Evolutionary conservation across 1,140 invertebrate species (phyloP), one percentile per base, ranked within the genome.

Genomic region (Camponotus vicinus): DNA sequence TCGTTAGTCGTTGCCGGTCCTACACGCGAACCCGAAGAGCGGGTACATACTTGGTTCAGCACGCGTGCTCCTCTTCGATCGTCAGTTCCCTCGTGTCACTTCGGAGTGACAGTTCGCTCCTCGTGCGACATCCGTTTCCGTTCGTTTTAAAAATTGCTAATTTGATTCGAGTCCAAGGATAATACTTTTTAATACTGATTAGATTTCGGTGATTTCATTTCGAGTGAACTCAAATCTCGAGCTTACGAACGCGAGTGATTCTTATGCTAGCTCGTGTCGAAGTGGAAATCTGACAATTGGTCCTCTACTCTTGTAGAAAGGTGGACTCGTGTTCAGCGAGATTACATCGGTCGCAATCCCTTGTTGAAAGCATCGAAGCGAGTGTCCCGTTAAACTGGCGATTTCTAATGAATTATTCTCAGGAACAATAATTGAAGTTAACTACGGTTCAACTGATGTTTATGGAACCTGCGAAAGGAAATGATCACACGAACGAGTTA

Each of bases 41-140:
- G 34, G 18, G 61, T 78, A 52, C n/a, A 40, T 15, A 37, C 15
- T 15, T 7, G 4, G 7, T 21, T 15, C 49, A 4, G 15, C 49
- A 21, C 63, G 32, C 32, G 49, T 21, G 55, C 52, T 45, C 55
- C 21, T 77, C 27, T 52, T 59, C 18, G 73, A 85, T 88, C 86
- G 88, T 86, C 88, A 90, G 91, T 92, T 89, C 45, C 63, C n/a
- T 77, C 70, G 79, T 86, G 75, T 70, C 88, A 78, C 73, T 89
- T 86, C 66, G 61, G 63, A 63, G 57, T 75, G 67, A 32, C 66
- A 86, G 71, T 49, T 42, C 52, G 13, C 32, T 61, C 34, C 9
- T 52, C 15, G 15, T 18, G 3, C 15, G 18, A n/a, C 5, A 0
- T 49, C 27, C 45, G 34, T 37, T 34, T 49, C 11, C 32, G 34